Evolutionary conservation across 2,113 vertebrate species (phyloP), one percentile per base, ranked within the genome.

Genomic region (Morone chrysops): DNA sequence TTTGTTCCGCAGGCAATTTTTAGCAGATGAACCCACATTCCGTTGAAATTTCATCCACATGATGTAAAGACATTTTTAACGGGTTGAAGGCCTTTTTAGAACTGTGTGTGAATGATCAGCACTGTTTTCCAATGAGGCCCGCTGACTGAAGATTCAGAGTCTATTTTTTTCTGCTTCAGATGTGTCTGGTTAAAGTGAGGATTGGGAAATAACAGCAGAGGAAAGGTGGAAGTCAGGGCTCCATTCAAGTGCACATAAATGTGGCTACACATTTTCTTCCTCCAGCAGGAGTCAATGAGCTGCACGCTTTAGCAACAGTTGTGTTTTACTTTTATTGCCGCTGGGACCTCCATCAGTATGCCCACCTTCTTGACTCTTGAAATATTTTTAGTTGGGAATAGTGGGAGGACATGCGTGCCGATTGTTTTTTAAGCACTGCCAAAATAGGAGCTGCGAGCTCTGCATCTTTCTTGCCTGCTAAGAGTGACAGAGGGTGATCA

Each of bases 361-460:
- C 73, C 65, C 45, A 80, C 62, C 17, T 54, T 60, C 76, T 83
- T 74, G 38, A 72, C 79, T 59, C 8, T 22, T 68, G n/a, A 82
- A 78, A 72, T 75, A 57, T 67, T 74, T 88, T 50, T 22, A 63
- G 73, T 76, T 43, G 57, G 59, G 48, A 65, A 57, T 66, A 53
- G 78, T 18, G 36, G 62, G 40, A 66, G 18, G 71, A 48, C 54
- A 7, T 51, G n/a, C 38, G 36, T 70, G 50, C 7, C 7, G 4
- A 62, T 80, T 82, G 11, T 85, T 68, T 71, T 31, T 36, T 18
- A 38, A 78, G 67, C 2, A 3, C 25, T 62, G 43, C 85, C 66
- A 63, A 85, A 90, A 78, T 80, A 51, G 67, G 36, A 76, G 12
- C 62, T 43, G 70, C 66, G 1, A 68, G 43, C 59, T 76, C 73